These are phyloP conservation scores for Centruroides sculpturatus DNA, from an alignment of 1,140 invertebrate species.

Conservation along the genomic window DNA sequence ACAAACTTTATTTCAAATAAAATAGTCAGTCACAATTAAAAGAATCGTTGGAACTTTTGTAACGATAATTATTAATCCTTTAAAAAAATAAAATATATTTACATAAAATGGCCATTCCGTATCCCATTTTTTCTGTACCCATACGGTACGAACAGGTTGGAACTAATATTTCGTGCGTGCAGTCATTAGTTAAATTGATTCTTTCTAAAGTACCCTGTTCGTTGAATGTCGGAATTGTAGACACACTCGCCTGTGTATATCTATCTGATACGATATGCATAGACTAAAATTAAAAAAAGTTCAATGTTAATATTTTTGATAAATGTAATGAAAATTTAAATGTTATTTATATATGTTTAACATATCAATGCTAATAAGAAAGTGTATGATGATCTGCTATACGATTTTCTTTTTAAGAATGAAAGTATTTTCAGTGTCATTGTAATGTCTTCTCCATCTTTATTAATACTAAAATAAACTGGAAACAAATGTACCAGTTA, in stretches of 20 bases:
- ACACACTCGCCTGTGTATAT: conserved; percentile 1
- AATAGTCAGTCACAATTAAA: too few species aligned
- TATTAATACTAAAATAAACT: too few species aligned
- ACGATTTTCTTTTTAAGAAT: too few species aligned
- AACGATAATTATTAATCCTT: not conserved
- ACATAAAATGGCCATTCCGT: conserved; percentile 68
- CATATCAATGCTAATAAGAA: too few species aligned
- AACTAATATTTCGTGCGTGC: conserved; percentile 66
- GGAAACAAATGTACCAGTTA: too few species aligned
- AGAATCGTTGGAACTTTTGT: conserved; percentile 4
- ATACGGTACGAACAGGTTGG: conserved; percentile 91
- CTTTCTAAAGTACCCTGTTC: not conserved
- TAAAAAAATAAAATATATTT: conserved; percentile 25
- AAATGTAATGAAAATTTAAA: too few species aligned
- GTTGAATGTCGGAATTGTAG: not conserved
- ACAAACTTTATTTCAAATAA: too few species aligned
- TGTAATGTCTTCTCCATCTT: too few species aligned
- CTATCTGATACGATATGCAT: conserved; percentile 1
- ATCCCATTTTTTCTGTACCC: conserved; percentile 69
- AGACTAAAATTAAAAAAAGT: conserved; percentile 1
- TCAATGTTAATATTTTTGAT: not conserved
- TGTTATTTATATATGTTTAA: too few species aligned
- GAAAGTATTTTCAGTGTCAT: too few species aligned
- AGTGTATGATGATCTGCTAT: too few species aligned
- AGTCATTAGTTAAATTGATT: conserved; percentile 13